Evolutionary conservation across 2,888 invertebrate genomes (phyloP), one percentile per base, ranked within the genome.

Genomic region (Cinara cedri): DNA sequence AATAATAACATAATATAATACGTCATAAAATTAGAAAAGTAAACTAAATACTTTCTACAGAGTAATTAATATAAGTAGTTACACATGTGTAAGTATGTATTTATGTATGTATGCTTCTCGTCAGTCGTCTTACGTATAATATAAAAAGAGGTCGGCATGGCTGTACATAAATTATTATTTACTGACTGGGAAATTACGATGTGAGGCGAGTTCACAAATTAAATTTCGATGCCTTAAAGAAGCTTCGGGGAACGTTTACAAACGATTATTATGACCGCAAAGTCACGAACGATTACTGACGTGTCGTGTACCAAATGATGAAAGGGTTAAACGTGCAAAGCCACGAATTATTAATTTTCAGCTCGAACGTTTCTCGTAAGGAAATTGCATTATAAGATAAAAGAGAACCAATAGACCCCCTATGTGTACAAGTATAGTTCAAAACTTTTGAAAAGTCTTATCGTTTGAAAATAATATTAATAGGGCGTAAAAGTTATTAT

Each of bases 271-370:
- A 70, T 49, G 44, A 51, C 26, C 26, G 19, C n/a, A 21, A 26
- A 46, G 24, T 24, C 44, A 3, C 13, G 8, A 46, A 60, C 21
- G 54, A 55, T 55, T 55, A 71, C n/a, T 46, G 57, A 46, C 26
- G 57, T 60, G 26, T 51, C n/a, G 13, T 26, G 46, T 46, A 60
- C 8, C 4, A 46, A 72, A 46, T 60, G 57, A 60, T 72, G 57
- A 60, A 71, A 71, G 54, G 55, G 21, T 55, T 55, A 55, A 55
- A 72, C 46, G n/a, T 26, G 72, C n/a, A 57, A 60, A 60, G n/a
- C 46, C 46, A 26, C 72, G 24, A 72, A 72, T 72, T n/a, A n/a
- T n/a, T 72, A 57, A 42, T 55, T 71, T 71, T 13, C 16, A 66
- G 11, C 49, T 66, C 49, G 14, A 21, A 21, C 21, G 42, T 71